A percentile compares a stretch with the other conserved stretches of the same genome.
These are phyloP conservation scores for Actinostola sp. DNA, from an alignment of 92 coral and sea anemone genomes.

Conservation along the genomic window DNA sequence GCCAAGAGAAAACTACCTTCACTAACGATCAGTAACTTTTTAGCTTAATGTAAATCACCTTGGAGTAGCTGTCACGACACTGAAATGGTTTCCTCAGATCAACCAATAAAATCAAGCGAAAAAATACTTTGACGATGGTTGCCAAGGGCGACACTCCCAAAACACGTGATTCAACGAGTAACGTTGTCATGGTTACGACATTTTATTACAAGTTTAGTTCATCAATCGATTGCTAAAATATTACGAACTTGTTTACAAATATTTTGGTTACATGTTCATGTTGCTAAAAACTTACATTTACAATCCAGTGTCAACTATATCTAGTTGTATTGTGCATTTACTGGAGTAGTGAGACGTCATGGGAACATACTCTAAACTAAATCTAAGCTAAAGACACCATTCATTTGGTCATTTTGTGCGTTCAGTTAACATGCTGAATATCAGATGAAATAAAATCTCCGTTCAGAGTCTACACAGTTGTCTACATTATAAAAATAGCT, in stretches of 20 bases:
- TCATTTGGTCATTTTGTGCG: too few species aligned
- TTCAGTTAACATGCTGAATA: too few species aligned
- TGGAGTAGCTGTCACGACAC: background rate
- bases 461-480: too few species aligned
- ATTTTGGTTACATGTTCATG: background rate
- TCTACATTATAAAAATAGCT: too few species aligned
- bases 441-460: too few species aligned
- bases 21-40: conserved; percentile 18
- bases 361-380: too few species aligned
- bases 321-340: too few species aligned
- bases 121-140: background rate
- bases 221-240: conserved; percentile 4
- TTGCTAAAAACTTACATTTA: background rate
- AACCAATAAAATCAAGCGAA: background rate
- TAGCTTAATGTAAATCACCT: background rate
- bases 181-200: conserved; percentile 4
- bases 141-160: too few species aligned
- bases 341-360: too few species aligned
- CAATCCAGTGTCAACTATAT: too few species aligned
- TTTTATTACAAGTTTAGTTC: conserved; percentile 21
- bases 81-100: background rate
- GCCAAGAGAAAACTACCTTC: conserved; percentile 8
- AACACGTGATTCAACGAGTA: too few species aligned
- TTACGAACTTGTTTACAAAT: background rate
- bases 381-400: too few species aligned